Evolutionary conservation across 2,888 invertebrate genomes (phyloP), one percentile per base, ranked within the genome.

Genomic region (Saturnia japonica): DNA sequence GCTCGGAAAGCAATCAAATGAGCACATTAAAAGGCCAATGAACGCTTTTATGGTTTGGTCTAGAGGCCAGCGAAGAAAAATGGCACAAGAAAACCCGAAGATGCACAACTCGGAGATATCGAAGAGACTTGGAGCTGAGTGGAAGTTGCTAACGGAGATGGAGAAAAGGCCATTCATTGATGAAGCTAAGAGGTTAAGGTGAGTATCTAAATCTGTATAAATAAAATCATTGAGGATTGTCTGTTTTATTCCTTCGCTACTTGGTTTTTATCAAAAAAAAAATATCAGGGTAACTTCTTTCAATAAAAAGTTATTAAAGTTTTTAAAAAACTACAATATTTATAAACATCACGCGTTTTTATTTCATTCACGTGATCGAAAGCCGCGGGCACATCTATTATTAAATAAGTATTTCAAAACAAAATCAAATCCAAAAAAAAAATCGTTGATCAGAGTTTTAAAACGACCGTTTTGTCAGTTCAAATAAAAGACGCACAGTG

Each of bases 1-100:
- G 68, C 81, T 93, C 75, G 91, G 88, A 7, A 93, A 94, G 77
- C 92, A 88, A 71, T 89, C 88, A 25, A 85, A 95, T 78, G 96
- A 97, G 87, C 98, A 98, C 88, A 98, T 99, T 80, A 99, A 99
- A 89, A 95, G 98, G 77, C 98, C 98, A 0, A 98, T 98, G 98
- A 98, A 98, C 88, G 98, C 98, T 6, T 98, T 98, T 89, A 98
- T 98, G 98, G 98, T 98, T 76, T 98, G 98, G 98, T 97, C 97
- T 1, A 92, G 98, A 47, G 97, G 97, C 9, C 98, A 98, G 88
- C 89, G 98, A 72, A 93, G 98, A 77, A 98, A 98, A 92, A 98
- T 98, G 97, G 98, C 98, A 0, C 98, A 98, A 85, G 98, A 98
- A 81, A 98, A 98, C 87, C 98, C 98, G 0, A 98, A 98, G 90